Percentiles rank a stretch among this genome's conserved stretches.
These are phyloP conservation scores for Mnemiopsis leidyi DNA, from an alignment of 37 sponge, comb jelly and placozoan species.

Conservation along the genomic window DNA sequence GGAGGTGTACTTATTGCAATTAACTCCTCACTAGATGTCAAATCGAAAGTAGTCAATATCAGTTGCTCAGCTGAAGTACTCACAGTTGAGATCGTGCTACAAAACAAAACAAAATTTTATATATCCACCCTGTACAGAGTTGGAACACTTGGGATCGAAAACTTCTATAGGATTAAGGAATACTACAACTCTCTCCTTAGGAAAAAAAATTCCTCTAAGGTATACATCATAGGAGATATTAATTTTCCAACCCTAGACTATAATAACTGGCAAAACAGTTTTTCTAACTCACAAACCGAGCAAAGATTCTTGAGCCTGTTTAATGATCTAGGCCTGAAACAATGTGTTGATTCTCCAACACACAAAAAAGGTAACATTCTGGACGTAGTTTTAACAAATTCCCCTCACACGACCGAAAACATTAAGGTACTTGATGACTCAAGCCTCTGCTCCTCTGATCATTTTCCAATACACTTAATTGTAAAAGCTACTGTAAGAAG, in stretches of 20 bases:
- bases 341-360: background rate
- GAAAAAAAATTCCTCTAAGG: background rate
- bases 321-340: background rate
- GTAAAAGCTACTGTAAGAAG: background rate
- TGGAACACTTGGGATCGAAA: background rate
- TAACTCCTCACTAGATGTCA: no score
- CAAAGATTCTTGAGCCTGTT: background rate
- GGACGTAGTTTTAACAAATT: background rate
- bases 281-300: background rate
- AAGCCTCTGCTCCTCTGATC: background rate
- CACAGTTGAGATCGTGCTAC: no score
- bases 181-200: background rate
- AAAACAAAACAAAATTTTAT: no score
- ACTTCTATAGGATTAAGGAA: background rate
- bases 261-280: background rate
- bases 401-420: background rate
- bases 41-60: no score
- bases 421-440: background rate
- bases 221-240: background rate
- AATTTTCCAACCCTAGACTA: background rate
- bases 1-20: slow-evolving; percentile 23
- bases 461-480: background rate
- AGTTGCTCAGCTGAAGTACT: no score
- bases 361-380: background rate
- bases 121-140: background rate